These are phyloP conservation scores for Papilio dardanus DNA, from an alignment of 1,140 invertebrate genomes.

Conservation along the genomic window DNA sequence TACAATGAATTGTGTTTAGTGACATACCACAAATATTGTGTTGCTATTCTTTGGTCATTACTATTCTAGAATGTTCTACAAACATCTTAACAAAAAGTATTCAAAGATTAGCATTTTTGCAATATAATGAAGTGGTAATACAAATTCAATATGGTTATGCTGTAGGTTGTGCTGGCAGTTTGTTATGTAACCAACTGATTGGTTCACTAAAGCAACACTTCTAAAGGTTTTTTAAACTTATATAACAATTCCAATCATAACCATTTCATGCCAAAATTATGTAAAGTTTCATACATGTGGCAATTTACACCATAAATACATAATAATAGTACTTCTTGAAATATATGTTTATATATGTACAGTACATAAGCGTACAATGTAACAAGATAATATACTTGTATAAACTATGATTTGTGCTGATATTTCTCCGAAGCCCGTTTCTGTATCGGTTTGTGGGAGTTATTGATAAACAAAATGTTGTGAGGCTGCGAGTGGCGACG, in stretches of 20 bases:
- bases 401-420: background rate
- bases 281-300: background rate
- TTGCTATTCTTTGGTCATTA: too few relatives aligned
- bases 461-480: conserved; percentile 28
- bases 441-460: background rate
- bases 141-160: background rate
- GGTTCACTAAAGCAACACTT: background rate
- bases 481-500: conserved; percentile 5
- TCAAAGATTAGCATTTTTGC: background rate
- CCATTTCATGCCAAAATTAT: conserved; percentile 19
- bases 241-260: background rate
- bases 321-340: background rate
- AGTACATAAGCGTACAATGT: background rate
- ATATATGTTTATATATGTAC: background rate
- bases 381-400: background rate
- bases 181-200: conserved; percentile 15
- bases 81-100: background rate
- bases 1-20: too few relatives aligned
- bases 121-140: background rate
- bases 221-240: conserved; percentile 10
- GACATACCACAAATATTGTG: too few relatives aligned
- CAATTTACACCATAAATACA: background rate
- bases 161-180: background rate
- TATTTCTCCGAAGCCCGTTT: background rate
- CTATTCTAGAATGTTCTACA: background rate